Base-by-base conservation (phyloP, 2,113 vertebrate species). In the Ochotona princeps region DNA sequence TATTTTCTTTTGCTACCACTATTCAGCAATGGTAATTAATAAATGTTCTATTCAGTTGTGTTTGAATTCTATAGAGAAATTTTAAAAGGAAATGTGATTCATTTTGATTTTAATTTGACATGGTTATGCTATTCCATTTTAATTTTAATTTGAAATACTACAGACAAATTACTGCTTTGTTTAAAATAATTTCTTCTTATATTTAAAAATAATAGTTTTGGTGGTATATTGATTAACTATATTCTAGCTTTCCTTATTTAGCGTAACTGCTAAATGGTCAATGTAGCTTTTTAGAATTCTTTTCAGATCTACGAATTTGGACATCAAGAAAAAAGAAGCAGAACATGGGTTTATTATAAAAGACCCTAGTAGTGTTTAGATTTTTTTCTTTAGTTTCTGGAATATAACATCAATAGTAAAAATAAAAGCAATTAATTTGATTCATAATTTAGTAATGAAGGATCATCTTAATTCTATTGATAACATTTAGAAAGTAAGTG, bases 1-100 rank as follows among this genome's bases (percentile, higher is more conserved):
- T 72, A 44, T 96, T 97, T 96, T 94, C n/a, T 91, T 76, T 28
- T 93, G 21, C 54, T 97, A 35, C 1, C 91, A 1, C 13, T 49
- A 28, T 32, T 90, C 81, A 97, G 23, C 9, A 94, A 93, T 35
- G 89, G 87, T 73, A 66, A 90, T 93, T 74, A 94, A 35, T 60
- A 89, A 80, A 83, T 92, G 81, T 51, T 4, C 87, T 72, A 73
- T 0, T 89, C n/a, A 60, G 11, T 69, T 87, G 61, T 96, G 79
- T 84, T 76, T 66, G 35, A 61, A 90, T 91, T 93, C 1, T 63
- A 60, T 18, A 69, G 20, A 75, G 14, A 76, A 57, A 87, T 93
- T 83, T 0, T 7, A 73, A 82, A 70, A 73, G 63, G 21, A 82
- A 63, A 72, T 65, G 3, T 73, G 44, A 0, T 47, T 93, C 91